Evolutionary conservation across 1,140 invertebrate species (phyloP).

Genomic region (Conus ventricosus): DNA sequence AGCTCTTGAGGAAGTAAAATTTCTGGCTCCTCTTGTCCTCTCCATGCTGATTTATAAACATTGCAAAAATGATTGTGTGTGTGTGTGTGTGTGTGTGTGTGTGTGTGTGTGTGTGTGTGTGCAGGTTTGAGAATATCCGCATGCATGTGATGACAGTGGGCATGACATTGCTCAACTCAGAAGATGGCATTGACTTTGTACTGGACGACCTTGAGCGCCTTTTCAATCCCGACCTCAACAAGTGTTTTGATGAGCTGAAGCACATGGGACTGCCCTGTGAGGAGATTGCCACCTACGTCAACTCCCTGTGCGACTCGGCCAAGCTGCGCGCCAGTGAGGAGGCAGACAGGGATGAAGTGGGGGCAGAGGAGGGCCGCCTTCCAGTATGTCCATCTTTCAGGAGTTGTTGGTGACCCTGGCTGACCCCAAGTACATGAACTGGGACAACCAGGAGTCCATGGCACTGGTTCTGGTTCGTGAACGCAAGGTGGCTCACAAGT

Average conservation of each 20-base stretch:
- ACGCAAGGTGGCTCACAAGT: slow-evolving; percentile 56
- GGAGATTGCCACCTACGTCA: slow-evolving; percentile 23
- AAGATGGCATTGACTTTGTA: slow-evolving; percentile 35
- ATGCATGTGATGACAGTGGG: slow-evolving; percentile 35
- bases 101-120: slow-evolving; percentile 17
- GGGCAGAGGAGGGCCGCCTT: neutral
- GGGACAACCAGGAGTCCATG: slow-evolving; percentile 46
- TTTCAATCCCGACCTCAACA: slow-evolving; percentile 25
- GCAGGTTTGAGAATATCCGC: slow-evolving; percentile 29
- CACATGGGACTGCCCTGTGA: slow-evolving; percentile 36
- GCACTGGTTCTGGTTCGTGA: slow-evolving; percentile 65
- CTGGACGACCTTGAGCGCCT: slow-evolving; percentile 30
- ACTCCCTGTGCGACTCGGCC: neutral
- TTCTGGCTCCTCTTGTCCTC: too few relatives aligned
- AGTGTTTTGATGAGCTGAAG: slow-evolving; percentile 13
- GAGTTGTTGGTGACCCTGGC: slow-evolving; percentile 50
- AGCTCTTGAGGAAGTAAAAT: too few relatives aligned
- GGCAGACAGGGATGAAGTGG: neutral
- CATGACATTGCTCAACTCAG: slow-evolving; percentile 33
- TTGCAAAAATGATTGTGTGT: too few relatives aligned
- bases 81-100: too few relatives aligned
- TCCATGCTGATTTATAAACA: too few relatives aligned
- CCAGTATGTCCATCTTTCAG: slow-evolving; percentile 41
- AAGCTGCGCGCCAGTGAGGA: neutral
- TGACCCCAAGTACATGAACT: slow-evolving; percentile 44